Evolutionary conservation across 2,797 vertebrate species (phyloP), one percentile per base, ranked within the genome.

Genomic region (Channallabes apus): DNA sequence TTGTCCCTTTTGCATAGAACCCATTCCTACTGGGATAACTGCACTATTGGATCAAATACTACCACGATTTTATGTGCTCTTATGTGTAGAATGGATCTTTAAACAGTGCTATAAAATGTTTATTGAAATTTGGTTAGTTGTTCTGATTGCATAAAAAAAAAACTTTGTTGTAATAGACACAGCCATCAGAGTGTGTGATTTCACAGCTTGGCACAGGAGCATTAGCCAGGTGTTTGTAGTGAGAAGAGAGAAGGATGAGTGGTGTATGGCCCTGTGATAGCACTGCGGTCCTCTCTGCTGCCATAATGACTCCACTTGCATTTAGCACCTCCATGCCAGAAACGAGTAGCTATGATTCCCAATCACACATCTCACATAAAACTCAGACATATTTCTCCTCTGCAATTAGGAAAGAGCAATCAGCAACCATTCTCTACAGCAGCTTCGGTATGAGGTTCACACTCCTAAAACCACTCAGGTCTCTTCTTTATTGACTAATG

Each of bases 211-310:
- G 82, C 54, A 75, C 61, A 27, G 80, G 18, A 84, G 82, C 82
- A 86, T 86, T 86, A 84, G 86, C 76, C 82, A 86, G 86, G 86
- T 86, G 86, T 83, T 86, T 83, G 67, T 73, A 73, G 58, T 80
- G 82, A 41, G 69, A 75, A 67, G 20, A 51, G 82, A 17, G n/a
- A 58, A n/a, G n/a, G 35, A 32, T 58, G 59, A 86, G 51, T 67
- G 51, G 68, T 5, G 22, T 54, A 62, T 20, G 24, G 73, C 35
- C 81, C 81, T 61, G 51, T 32, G 69, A 80, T 35, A 80, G 59
- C 68, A 67, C 76, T 84, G 85, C 59, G 62, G 58, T 86, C 72
- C 56, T 69, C 80, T 65, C 61, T 41, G 68, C 61, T 72, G 38
- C 65, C 27, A n/a, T 83, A 79, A 86, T 80, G 82, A 80, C 46